Percentiles rank a stretch among this genome's conserved stretches.
Evolutionary conservation across 92 coral and sea anemone species (phyloP).

Genomic region (Umimayanthus kanabou): DNA sequence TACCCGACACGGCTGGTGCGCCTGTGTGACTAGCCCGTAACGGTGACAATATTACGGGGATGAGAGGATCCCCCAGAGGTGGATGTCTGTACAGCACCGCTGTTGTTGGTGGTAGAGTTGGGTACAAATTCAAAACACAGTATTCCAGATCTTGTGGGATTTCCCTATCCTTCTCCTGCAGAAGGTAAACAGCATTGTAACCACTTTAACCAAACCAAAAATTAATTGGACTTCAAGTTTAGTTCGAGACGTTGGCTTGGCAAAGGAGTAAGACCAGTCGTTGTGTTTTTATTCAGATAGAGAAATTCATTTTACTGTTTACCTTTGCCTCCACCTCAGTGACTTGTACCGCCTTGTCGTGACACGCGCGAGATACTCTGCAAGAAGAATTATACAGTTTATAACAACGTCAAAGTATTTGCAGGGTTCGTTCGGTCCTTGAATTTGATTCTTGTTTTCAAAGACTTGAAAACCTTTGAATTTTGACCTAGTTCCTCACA

Average conservation of each 20-base stretch:
- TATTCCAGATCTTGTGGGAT: not conserved
- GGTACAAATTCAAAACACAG: constrained; percentile 19
- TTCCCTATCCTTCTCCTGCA: constrained; percentile 13
- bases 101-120: not conserved
- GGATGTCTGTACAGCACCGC: constrained; percentile 28
- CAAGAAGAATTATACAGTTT: not conserved
- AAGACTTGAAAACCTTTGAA: not conserved
- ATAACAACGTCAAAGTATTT: not conserved
- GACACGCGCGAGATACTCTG: constrained; percentile 35
- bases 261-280: not conserved
- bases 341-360: constrained; percentile 25
- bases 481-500: not conserved
- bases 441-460: too few relatives aligned
- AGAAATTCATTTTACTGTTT: too few relatives aligned
- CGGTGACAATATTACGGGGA: constrained; percentile 11
- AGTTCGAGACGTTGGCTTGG: not conserved
- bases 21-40: not conserved
- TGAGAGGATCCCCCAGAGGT: constrained; percentile 19
- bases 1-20: not conserved
- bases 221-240: too few relatives aligned
- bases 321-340: not conserved
- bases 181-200: not conserved
- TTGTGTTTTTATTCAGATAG: too few relatives aligned
- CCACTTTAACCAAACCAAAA: not conserved
- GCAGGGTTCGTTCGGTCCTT: too few relatives aligned